Evolutionary conservation across 2,113 vertebrate genomes (phyloP), one percentile per base, ranked within the genome.

Genomic region (Equus przewalskii): DNA sequence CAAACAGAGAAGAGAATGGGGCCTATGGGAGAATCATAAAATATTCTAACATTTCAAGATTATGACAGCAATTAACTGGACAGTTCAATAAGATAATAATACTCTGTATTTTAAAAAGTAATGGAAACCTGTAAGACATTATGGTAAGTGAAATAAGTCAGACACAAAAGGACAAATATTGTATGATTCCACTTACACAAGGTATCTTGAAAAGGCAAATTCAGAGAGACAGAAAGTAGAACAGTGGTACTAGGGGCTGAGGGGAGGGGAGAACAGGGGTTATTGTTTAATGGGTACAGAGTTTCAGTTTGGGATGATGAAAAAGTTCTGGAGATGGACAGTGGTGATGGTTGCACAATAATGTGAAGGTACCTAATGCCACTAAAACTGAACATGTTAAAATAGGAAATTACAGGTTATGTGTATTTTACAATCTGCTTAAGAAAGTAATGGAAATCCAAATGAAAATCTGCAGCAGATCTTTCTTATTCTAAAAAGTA

Each of bases 31-130:
- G 51, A 82, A 18, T 36, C 78, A 67, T 44, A 75, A 56, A 89
- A 46, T 78, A 79, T 16, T 78, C 28, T 70, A 76, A 72, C 44
- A 72, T 89, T 62, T 84, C 54, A 51, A 96, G 76, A 93, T 76
- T 67, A 79, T n/a, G 41, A 62, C 26, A 91, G 26, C 54, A 95
- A 83, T 70, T 69, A 70, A 79, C 26, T 70, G 64, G 30, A 58
- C 8, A 49, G 64, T 36, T 85, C 72, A 91, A 30, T 33, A 84
- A 30, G 15, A 58, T 36, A 30, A 41, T 41, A 78, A 58, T 15
- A 60, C 3, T 54, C 7, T 67, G 1, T n/a, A 89, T 51, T 82
- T 90, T 83, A 16, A 67, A 67, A 95, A 87, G n/a, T 44, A 93
- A 93, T 26, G 4, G 41, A 85, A 79, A 70, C 44, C 19, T 83